Conservation (phyloP, 1,140 invertebrate species). For the Psix sp. region DNA sequence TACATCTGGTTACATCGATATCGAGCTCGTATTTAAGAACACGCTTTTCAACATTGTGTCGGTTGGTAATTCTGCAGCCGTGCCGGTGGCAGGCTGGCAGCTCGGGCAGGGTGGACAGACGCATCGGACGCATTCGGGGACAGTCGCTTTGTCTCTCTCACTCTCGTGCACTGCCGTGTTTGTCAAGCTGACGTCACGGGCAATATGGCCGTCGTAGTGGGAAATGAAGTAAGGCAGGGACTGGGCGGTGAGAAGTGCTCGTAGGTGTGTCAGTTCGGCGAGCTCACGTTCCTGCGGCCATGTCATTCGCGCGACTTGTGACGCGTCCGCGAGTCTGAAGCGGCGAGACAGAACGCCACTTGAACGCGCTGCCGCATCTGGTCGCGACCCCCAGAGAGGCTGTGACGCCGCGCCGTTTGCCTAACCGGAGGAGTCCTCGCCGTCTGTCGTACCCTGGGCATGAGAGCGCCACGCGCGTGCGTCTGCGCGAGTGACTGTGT, state of each 20-base stretch:
- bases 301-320: slow-evolving; percentile 53
- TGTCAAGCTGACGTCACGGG: slow-evolving; percentile 61
- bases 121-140: neutral
- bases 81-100: too few species aligned
- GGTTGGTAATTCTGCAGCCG: too few species aligned
- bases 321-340: slow-evolving; percentile 26
- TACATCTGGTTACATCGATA: too few species aligned
- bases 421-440: slow-evolving; percentile 8
- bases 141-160: neutral
- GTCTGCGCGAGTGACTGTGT: neutral
- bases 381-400: too few species aligned
- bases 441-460: neutral
- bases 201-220: slow-evolving; percentile 66
- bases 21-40: too few species aligned
- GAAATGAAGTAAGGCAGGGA: slow-evolving; percentile 64
- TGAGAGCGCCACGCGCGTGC: neutral
- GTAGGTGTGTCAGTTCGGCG: slow-evolving; percentile 68
- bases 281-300: slow-evolving; percentile 59
- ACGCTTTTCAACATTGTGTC: too few species aligned
- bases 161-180: slow-evolving; percentile 25
- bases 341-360: neutral
- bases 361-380: neutral
- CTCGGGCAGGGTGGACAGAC: too few species aligned
- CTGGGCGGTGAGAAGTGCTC: slow-evolving; percentile 64
- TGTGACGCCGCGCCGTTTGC: too few species aligned